Conservation (phyloP, 2,888 invertebrate species). For the Leptura quadrifasciata region DNA sequence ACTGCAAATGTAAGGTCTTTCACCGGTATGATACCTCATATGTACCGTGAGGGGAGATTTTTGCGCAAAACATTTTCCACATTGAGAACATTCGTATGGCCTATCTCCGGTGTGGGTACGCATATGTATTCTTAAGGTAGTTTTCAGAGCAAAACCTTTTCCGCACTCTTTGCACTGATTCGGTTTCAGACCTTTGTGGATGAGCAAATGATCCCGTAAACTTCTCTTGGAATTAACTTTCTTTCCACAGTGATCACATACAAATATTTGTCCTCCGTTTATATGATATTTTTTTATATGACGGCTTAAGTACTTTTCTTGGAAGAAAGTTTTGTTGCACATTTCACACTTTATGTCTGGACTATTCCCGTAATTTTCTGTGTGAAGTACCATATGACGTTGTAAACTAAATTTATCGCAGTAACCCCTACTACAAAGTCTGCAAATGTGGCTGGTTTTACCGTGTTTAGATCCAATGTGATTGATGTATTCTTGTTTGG, state of each 20-base stretch:
- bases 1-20: conserved; percentile 65
- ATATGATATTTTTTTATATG: conserved; percentile 63
- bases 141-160: conserved; percentile 69
- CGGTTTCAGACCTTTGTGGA: conserved; percentile 69
- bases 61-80: conserved; percentile 67
- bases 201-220: conserved; percentile 69
- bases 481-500: conserved; percentile 64
- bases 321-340: conserved; percentile 65
- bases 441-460: conserved; percentile 57
- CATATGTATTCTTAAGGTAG: conserved; percentile 70
- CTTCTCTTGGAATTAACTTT: conserved; percentile 63
- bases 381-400: conserved; percentile 60
- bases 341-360: conserved; percentile 68
- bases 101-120: conserved; percentile 71
- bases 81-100: conserved; percentile 66
- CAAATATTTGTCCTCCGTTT: conserved; percentile 62
- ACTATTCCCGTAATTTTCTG: conserved; percentile 52
- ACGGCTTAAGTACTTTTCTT: conserved; percentile 62
- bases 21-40: conserved; percentile 66
- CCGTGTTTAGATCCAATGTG: conserved; percentile 62
- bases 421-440: conserved; percentile 61
- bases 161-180: conserved; percentile 70
- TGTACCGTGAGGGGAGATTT: conserved; percentile 65
- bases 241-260: conserved; percentile 68
- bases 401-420: conserved; percentile 60